Evolutionary conservation across 2,113 vertebrate genomes (phyloP), one percentile per base, ranked within the genome.

Genomic region (Mesitornis unicolor): DNA sequence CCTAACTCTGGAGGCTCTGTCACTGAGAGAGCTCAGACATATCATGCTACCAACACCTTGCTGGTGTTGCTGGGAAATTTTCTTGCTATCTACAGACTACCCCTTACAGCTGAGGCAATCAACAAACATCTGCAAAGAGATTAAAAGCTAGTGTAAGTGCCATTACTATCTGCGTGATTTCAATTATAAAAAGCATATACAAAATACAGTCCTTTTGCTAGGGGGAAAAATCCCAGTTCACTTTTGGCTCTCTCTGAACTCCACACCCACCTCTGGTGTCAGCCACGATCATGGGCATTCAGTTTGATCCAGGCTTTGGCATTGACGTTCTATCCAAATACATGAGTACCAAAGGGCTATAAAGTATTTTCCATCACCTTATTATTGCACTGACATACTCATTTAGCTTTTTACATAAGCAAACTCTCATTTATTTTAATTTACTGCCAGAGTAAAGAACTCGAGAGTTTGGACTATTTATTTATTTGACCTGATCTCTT

Each of bases 381-480:
- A 35, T 87, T 85, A 79, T 67, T 57, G 53, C 74, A 71, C 78
- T 87, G 84, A 87, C 64, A 89, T 35, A 87, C 1, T 79, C n/a
- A 64, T 51, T 89, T 78, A 73, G 40, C 43, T 68, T 92, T 91
- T 68, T 50, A 89, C 45, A 78, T 63, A 42, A 69, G 45, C 15
- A 76, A 85, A 68, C 64, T 84, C n/a, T 43, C 31, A 56, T 76
- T 89, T 81, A 80, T 57, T 95, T 95, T 92, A 56, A 81, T 71
- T 87, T 78, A 70, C 47, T 95, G 64, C 31, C 84, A 79, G 81
- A 76, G 36, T 76, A 77, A 91, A 87, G 68, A 91, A 50, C 10
- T 76, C 53, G 24, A 71, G 69, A 53, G 38, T 83, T 73, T 69
- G 43, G 29, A 65, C 63, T 53, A 60, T 68, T 48, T 83, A 33